Base-by-base conservation (phyloP, 2,888 invertebrate genomes). In the Podabrus alpinus region DNA sequence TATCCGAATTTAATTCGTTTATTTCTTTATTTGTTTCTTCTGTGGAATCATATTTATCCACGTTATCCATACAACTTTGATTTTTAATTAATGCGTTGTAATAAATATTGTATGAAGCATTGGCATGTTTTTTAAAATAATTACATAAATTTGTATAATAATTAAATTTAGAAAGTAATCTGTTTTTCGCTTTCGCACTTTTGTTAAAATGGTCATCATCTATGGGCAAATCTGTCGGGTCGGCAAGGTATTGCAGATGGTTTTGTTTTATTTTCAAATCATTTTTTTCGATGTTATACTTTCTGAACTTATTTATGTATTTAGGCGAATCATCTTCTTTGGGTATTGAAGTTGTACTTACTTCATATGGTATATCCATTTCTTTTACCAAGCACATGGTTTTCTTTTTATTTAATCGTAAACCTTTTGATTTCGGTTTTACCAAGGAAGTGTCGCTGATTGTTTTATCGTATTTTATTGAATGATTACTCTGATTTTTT, bases 111-210 rank as follows among this genome's bases (percentile, higher is more conserved):
- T n/a, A 45, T n/a, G 45, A n/a, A n/a, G n/a, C n/a, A 45, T n/a
- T n/a, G 9, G 2, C 7, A n/a, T 2, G 2, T 9, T 45, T 7
- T 10, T 66, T 59, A n/a, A 24, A 66, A 15, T 13, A 5, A 7
- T 13, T 59, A 15, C 19, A 15, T 59, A 73, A 66, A 66, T 62
- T 66, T 15, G 70, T 11, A 59, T 66, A 73, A 73, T 66, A 68
- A 21, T 66, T 21, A 9, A 73, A 60, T 17, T 62, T 72, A 15
- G 72, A 59, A n/a, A 45, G n/a, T n/a, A 45, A 5, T 45, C n/a
- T 7, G 7, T n/a, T 45, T n/a, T 45, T 45, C 0, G n/a, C 3
- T n/a, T 45, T 9, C 2, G n/a, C n/a, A n/a, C 5, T 7, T 45
- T 9, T n/a, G 2, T 45, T n/a, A 45, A 1, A 45, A 9, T n/a